Base-by-base conservation (phyloP, 2,113 vertebrate species). In the Megaceryle torquata region DNA sequence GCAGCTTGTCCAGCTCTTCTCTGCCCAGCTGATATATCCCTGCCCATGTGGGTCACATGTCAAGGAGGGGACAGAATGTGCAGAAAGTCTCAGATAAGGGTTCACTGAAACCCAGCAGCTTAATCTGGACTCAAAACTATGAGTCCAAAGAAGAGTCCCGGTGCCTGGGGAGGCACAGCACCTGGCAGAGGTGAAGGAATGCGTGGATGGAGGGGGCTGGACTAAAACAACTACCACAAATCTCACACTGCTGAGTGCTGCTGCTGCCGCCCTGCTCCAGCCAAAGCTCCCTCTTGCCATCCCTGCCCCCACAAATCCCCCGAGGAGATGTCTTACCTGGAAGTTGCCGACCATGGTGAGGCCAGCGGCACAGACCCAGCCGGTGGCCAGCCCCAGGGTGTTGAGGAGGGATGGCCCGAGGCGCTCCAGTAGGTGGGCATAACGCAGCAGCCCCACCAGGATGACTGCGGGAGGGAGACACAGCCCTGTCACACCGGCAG, bases 261-360 rank as follows among this genome's bases (percentile, higher is more conserved):
- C 28, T 25, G 35, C 24, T 15, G 9, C 37, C 46, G 9, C 37
- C 46, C 50, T 0, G 1, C 51, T 53, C 19, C 80, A 69, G 68
- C 22, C 51, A 43, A 46, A 25, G 24, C 8, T 24, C 43, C 18
- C 28, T 51, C 28, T 44, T 15, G 4, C 3, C 8, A 6, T 13
- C 2, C 15, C 13, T 9, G 17, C 26, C 13, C 8, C 17, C 0
- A 0, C 14, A 16, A 15, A 50, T 22, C 48, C 18, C 15, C 17
- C 3, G 0, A 81, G 60, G 51, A 75, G 21, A 44, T 1, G 24
- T 33, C 70, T 91, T 97, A 99, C 98, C 98, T 99, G 99, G 90
- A 99, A 99, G 96, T 98, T 99, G 91, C 99, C 99, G 53, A 99
- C 98, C 97, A 99, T 98, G 92, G 98, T 98, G 97, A 99, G 98